Conservation (phyloP, 2,888 invertebrate genomes). For the Cheilosia scutellata region DNA sequence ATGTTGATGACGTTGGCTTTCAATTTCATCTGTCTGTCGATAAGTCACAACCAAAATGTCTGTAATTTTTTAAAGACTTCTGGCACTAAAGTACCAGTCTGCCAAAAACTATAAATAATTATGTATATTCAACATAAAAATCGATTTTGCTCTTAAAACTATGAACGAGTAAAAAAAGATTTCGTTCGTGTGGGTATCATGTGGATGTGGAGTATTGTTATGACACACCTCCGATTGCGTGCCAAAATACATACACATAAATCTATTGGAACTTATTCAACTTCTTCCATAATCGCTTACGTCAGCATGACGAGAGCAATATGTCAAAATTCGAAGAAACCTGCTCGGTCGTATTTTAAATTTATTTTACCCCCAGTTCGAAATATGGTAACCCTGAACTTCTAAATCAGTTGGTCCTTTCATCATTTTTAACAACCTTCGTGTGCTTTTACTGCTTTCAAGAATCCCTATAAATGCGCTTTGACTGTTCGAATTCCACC, state of each 20-base stretch:
- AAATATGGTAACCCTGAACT: not conserved
- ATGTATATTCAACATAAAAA: no score
- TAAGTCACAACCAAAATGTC: no score
- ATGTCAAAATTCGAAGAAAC: not conserved
- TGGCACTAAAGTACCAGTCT: no score
- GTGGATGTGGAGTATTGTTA: not conserved
- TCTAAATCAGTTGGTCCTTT: not conserved
- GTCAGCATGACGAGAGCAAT: slow-evolving; percentile 5
- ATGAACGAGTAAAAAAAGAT: not conserved
- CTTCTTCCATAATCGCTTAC: slow-evolving; percentile 5
- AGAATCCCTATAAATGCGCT: not conserved
- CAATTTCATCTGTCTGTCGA: no score
- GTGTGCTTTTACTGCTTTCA: not conserved
- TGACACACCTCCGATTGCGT: slow-evolving; percentile 32
- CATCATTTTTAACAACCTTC: not conserved
- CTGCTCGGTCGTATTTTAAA: not conserved
- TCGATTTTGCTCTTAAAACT: not conserved
- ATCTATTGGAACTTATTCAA: slow-evolving; percentile 19
- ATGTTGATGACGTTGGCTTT: not conserved
- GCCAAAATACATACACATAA: slow-evolving; percentile 7
- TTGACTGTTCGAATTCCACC: not conserved
- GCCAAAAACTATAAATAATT: no score
- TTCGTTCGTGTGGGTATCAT: not conserved
- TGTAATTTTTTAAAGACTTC: no score
- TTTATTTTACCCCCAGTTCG: not conserved